Evolutionary conservation across 2,113 vertebrate species (phyloP).

Genomic region (Galeopterus variegatus): DNA sequence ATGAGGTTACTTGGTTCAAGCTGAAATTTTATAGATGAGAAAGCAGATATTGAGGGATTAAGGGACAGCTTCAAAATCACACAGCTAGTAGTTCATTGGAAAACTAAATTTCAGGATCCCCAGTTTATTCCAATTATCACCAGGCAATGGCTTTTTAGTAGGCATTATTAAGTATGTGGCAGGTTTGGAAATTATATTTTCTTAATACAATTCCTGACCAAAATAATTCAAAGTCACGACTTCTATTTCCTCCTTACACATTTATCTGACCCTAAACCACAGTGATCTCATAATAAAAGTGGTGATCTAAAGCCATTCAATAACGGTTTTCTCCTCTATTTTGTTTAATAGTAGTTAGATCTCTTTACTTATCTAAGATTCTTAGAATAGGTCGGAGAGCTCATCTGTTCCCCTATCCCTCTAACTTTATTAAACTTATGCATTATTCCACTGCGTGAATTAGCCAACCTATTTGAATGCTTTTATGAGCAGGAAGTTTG

Average conservation of each 20-base stretch:
- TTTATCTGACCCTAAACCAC: neutral
- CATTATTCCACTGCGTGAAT: neutral
- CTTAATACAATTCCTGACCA: neutral
- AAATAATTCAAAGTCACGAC: neutral
- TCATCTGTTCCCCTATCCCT: neutral
- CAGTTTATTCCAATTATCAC: neutral
- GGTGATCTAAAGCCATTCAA: neutral
- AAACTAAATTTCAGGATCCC: neutral
- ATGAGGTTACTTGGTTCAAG: neutral
- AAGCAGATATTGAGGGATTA: neutral
- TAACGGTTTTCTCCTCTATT: neutral
- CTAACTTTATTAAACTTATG: neutral
- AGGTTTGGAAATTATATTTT: conserved; percentile 33
- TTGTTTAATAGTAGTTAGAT: neutral
- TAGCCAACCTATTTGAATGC: neutral
- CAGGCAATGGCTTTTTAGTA: neutral
- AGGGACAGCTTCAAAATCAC: neutral
- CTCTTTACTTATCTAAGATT: neutral
- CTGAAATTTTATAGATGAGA: conserved; percentile 2
- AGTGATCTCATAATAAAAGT: neutral
- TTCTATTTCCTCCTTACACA: neutral
- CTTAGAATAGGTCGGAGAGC: neutral
- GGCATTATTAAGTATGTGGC: neutral
- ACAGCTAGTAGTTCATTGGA: neutral
- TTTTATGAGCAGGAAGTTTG: neutral